Base-by-base conservation (phyloP, 2,113 vertebrate species). In the Craseonycteris thonglongyai region DNA sequence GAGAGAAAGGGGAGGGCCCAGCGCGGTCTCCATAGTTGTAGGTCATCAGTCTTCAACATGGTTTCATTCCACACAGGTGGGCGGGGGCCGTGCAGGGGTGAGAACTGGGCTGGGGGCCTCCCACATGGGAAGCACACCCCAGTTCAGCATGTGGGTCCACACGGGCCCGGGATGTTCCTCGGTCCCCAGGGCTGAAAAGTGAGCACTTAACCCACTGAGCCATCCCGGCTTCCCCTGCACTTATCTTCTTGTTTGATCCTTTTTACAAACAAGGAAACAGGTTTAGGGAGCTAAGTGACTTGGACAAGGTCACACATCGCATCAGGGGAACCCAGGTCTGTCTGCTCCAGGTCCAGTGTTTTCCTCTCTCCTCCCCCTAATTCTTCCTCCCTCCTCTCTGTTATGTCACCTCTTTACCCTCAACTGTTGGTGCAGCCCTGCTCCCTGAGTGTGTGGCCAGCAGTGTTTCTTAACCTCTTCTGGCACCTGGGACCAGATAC, bases 391-490 rank as follows among this genome's bases (percentile, higher is more conserved):
- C 71, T 82, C 51, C 79, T 78, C 88, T 96, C 68, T 58, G 72
- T 16, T 33, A 24, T 71, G 26, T 33, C 38, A 47, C 86, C 9
- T 14, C 21, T 78, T n/a, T 35, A 40, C 22, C 54, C 40, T 2
- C 21, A 42, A 21, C n/a, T 75, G 0, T 0, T 1, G 21, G 33
- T 0, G 12, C 47, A 2, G 13, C 45, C 40, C 38, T 3, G 0
- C 56, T 18, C n/a, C n/a, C 82, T 61, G 51, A 12, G 28, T 19
- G 26, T 56, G 79, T 76, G 59, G 15, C 74, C 24, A 16, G 49
- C 45, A 45, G 82, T 0, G 0, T 14, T 54, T 54, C 33, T 35
- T 54, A 38, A 1, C 12, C 18, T 40, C 72, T 21, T 0, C 3
- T 40, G 54, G 49, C 74, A 19, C 28, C 18, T 19, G 4, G 69